phyloP scores from a whole-genome alignment of 64 coral and sea anemone species.

The Montipora sp. region DNA sequence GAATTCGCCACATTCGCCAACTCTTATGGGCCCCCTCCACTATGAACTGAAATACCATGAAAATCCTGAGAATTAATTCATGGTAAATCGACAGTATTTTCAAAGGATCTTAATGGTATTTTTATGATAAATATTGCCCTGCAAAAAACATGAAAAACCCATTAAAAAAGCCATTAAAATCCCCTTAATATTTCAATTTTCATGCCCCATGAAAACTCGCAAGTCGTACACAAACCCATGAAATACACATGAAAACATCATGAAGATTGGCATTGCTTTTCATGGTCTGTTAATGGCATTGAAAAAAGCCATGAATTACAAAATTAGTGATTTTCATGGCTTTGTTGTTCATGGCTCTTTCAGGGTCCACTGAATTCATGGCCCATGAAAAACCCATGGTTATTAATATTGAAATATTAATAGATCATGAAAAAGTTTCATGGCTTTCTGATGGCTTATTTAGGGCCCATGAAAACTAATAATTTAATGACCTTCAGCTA shows the following conservation, averaged over 20 bases:
- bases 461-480: conserved; percentile 3
- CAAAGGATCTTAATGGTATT: conserved; percentile 25
- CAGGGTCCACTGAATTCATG: conserved; percentile 11
- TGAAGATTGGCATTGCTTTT: neutral
- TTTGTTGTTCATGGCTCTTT: neutral
- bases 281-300: neutral
- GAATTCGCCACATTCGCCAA: too few species aligned
- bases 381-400: neutral
- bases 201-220: conserved; percentile 21
- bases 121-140: neutral
- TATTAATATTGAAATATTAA: conserved; percentile 17
- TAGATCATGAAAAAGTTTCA: conserved; percentile 6
- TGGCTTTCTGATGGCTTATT: neutral
- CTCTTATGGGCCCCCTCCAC: neutral
- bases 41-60: conserved; percentile 32
- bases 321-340: neutral
- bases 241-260: conserved; percentile 20
- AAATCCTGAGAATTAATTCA: conserved; percentile 29
- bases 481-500: neutral
- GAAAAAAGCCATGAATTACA: conserved; percentile 7
- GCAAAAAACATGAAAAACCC: neutral
- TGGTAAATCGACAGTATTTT: neutral
- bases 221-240: neutral
- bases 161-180: conserved; percentile 7
- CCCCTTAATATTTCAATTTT: conserved; percentile 23